Evolutionary conservation across 2,797 vertebrate species (phyloP).

Genomic region (Morus bassanus): DNA sequence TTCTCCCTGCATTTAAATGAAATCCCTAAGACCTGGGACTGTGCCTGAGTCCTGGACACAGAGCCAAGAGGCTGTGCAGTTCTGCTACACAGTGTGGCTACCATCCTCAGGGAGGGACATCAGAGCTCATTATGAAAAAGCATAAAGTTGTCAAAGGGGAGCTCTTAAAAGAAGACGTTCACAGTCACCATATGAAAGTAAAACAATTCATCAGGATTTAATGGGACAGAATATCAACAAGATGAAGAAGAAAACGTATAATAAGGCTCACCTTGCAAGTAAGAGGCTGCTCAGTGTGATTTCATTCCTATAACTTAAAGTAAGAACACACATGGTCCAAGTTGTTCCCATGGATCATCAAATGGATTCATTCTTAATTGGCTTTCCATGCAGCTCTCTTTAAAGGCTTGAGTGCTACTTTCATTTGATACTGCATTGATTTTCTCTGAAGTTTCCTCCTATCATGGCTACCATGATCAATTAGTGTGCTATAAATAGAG

Average conservation of each 20-base stretch:
- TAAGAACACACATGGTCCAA: not conserved
- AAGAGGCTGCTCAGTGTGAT: not conserved
- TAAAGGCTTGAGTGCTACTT: slow-evolving; percentile 24
- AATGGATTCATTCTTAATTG: slow-evolving; percentile 52
- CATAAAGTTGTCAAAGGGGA: not conserved
- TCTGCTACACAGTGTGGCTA: not conserved
- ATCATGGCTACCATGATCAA: slow-evolving; percentile 64
- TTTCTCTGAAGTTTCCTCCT: slow-evolving; percentile 60
- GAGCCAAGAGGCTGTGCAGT: not conserved
- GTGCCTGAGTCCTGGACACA: not conserved
- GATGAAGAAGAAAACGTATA: not conserved
- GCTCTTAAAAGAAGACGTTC: not conserved
- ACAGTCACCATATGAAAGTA: not conserved
- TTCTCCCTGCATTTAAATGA: not conserved
- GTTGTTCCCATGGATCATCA: not conserved
- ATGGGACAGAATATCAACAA: not conserved
- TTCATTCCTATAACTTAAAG: not conserved
- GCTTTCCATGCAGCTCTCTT: slow-evolving; percentile 37
- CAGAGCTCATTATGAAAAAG: not conserved
- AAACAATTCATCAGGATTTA: not conserved
- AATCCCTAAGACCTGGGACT: not conserved
- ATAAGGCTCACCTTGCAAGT: not conserved
- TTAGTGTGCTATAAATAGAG: slow-evolving; percentile 60
- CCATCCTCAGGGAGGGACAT: not conserved
- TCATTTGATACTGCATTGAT: slow-evolving; percentile 66